Conservation (phyloP, 2,888 invertebrate genomes). For the Nemurella pictetii region DNA sequence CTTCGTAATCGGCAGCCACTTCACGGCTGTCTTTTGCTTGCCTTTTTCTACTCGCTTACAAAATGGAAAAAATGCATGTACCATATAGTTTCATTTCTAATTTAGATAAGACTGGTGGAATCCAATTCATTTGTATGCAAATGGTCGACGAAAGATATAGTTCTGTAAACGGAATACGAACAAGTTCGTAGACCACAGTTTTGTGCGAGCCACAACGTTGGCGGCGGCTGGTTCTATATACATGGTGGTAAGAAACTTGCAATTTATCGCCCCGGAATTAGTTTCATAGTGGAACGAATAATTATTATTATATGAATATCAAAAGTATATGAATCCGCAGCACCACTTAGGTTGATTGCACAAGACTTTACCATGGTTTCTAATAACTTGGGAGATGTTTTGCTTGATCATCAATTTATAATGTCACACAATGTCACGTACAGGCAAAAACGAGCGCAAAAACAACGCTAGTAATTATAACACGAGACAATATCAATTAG, state of each 20-base stretch:
- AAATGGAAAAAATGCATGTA: neutral
- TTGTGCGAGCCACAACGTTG: neutral
- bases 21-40: neutral
- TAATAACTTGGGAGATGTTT: neutral
- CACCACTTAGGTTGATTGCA: neutral
- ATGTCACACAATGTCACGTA: neutral
- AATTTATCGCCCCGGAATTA: neutral
- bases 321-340: neutral
- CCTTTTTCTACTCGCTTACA: neutral
- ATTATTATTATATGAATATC: neutral
- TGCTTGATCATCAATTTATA: neutral
- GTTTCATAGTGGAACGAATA: neutral
- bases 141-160: neutral
- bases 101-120: neutral
- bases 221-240: neutral
- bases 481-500: neutral
- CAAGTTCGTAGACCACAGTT: neutral
- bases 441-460: neutral
- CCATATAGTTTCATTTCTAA: neutral
- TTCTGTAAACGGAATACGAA: neutral
- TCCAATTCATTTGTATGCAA: neutral
- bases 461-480: neutral
- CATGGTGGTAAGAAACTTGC: neutral
- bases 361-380: neutral
- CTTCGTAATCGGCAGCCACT: neutral